Evolutionary conservation across 92 coral and sea anemone genomes (phyloP).

Genomic region (Actinostola sp.): DNA sequence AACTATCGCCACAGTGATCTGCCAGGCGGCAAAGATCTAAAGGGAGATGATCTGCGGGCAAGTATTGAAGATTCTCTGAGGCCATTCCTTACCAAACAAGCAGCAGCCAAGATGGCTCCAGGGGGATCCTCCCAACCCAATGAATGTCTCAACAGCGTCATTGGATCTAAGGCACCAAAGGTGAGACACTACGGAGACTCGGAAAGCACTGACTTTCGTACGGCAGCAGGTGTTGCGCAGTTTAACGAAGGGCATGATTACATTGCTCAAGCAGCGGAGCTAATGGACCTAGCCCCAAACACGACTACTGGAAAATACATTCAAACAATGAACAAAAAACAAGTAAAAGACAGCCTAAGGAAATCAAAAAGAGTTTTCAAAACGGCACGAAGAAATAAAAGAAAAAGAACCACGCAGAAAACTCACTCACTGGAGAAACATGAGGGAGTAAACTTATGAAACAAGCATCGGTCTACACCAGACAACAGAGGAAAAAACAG

Average conservation of each 20-base stretch:
- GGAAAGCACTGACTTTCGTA: conserved; percentile 41
- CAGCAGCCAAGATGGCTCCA: conserved; percentile 27
- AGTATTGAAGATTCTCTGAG: conserved; percentile 22
- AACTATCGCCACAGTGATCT: conserved; percentile 39
- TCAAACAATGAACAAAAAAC: conserved; percentile 7
- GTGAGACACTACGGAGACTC: conserved; percentile 40
- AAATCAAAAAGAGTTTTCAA: conserved; percentile 16
- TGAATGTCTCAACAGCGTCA: conserved; percentile 34
- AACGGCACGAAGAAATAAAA: neutral
- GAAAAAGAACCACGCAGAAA: conserved; percentile 11
- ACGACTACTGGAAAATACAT: conserved; percentile 1
- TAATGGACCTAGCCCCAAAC: conserved; percentile 12
- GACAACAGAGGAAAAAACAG: conserved; percentile 2
- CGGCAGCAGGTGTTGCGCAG: conserved; percentile 34
- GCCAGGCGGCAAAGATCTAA: conserved; percentile 45
- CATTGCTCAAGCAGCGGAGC: neutral
- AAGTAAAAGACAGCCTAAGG: conserved; percentile 8
- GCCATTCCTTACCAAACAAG: conserved; percentile 28
- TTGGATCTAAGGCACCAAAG: conserved; percentile 44
- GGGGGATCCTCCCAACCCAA: conserved; percentile 29
- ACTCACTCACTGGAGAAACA: conserved; percentile 11
- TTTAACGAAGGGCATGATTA: conserved; percentile 35
- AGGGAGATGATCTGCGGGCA: conserved; percentile 19
- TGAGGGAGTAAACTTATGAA: conserved; percentile 28
- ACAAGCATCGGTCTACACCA: neutral